A percentile compares a stretch with the other conserved stretches of the same genome.
phyloP scores from a whole-genome alignment of 2,797 vertebrate genomes.

The Silurus aristotelis region DNA sequence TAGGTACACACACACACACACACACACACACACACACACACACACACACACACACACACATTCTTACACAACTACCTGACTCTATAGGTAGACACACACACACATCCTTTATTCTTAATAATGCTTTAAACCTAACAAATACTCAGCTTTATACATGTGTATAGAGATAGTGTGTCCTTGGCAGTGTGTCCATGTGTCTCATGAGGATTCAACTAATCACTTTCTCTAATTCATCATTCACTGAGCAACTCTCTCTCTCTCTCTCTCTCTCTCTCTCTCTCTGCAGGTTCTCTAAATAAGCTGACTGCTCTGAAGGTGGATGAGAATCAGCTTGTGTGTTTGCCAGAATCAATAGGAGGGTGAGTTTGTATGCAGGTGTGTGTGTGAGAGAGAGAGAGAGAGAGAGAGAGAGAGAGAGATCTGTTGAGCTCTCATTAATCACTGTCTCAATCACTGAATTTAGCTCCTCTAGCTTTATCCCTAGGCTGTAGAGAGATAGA shows the following conservation, averaged over 20 bases:
- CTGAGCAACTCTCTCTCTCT: not conserved
- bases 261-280: slow-evolving; percentile 10
- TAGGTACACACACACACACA: too few species aligned
- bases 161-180: not conserved
- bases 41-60: too few species aligned
- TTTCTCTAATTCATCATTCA: not conserved
- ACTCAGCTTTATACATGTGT: not conserved
- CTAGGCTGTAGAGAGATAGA: too few species aligned
- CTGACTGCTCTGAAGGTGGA: slow-evolving; percentile 95
- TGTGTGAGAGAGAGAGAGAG: slow-evolving; percentile 74
- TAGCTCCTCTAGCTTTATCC: too few species aligned
- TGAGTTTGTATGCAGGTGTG: slow-evolving; percentile 92
- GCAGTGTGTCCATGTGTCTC: not conserved
- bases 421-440: too few species aligned
- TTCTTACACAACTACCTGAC: too few species aligned
- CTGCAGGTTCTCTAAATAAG: slow-evolving; percentile 90
- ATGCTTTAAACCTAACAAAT: not conserved
- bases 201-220: not conserved
- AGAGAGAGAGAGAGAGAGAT: too few species aligned
- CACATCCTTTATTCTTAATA: not conserved
- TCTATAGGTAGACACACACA: not conserved
- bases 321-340: slow-evolving; percentile 95
- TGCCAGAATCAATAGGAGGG: slow-evolving; percentile 95
- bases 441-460: too few species aligned
- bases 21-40: too few species aligned